Conservation (phyloP, 2,888 invertebrate species). For the Epirrhoe alternata region DNA sequence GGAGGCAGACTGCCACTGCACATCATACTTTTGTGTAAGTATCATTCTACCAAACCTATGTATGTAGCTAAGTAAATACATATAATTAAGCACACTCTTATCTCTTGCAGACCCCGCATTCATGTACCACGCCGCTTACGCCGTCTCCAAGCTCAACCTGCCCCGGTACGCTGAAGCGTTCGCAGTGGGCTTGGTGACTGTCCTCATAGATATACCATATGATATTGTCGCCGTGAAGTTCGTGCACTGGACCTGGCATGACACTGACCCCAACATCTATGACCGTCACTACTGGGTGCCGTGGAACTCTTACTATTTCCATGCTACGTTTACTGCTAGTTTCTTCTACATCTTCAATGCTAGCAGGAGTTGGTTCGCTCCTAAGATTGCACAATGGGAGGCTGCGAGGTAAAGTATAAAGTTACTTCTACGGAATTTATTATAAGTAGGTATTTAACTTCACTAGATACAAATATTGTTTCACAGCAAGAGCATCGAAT, state of each 20-base stretch:
- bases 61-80: too few relatives aligned
- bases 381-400: slow-evolving; percentile 84
- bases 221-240: slow-evolving; percentile 92
- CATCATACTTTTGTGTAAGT: slow-evolving; percentile 89
- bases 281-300: slow-evolving; percentile 94
- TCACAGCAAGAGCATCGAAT: slow-evolving; percentile 58
- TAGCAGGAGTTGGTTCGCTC: slow-evolving; percentile 81
- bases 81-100: neutral
- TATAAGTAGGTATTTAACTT: too few relatives aligned
- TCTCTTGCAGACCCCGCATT: slow-evolving; percentile 83
- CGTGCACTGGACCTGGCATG: slow-evolving; percentile 94
- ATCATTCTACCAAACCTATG: neutral
- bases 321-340: slow-evolving; percentile 89
- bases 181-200: slow-evolving; percentile 88
- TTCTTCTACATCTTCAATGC: slow-evolving; percentile 89
- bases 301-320: slow-evolving; percentile 94
- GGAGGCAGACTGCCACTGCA: slow-evolving; percentile 90
- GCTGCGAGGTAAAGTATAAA: slow-evolving; percentile 73
- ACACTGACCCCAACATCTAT: slow-evolving; percentile 88
- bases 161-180: slow-evolving; percentile 86
- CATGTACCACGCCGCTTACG: slow-evolving; percentile 85
- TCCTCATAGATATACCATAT: slow-evolving; percentile 91
- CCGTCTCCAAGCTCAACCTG: slow-evolving; percentile 82
- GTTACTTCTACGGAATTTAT: too few relatives aligned
- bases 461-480: neutral